Base-by-base conservation (phyloP, 2,888 invertebrate genomes). In the Andricus quercusramuli region DNA sequence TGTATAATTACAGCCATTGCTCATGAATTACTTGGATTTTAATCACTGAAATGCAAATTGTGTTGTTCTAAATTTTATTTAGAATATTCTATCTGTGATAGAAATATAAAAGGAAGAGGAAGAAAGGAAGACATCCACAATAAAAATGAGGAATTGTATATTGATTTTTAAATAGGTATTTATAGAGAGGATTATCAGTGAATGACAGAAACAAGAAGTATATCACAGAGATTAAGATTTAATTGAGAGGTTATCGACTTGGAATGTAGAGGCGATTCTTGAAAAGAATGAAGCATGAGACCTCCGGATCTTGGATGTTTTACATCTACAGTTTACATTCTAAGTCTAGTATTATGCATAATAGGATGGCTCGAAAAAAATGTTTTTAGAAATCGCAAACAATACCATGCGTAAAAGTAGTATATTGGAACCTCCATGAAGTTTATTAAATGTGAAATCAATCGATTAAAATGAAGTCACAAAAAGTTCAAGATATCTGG, bases 261-360 rank as follows among this genome's bases (percentile, higher is more conserved):
- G 2, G 9, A 59, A n/a, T 59, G n/a, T 59, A n/a, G 56, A 59
- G 56, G 20, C 62, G 62, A 22, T 25, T 62, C 13, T 22, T 25
- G 62, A 62, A 62, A 62, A 62, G 62, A 22, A n/a, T 59, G n/a
- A 62, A 25, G 66, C 37, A 68, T 32, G 77, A 80, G 62, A 79
- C 79, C 64, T 74, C 70, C 64, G 51, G 44, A 66, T 17, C 25
- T 22, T 68, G 78, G 77, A 74, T 59, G 51, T 47, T 20, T 29
- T 70, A n/a, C 47, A 25, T 25, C 15, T 47, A 47, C 17, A 47
- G 4, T 47, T 3, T 17, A 41, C 15, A 3, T 20, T 70, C 51
- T 17, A 51, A 29, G 51, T 68, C 37, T n/a, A 29, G 37, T 44
- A 41, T 86, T 84, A 85, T 83, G 80, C 80, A 59, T 51, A 80